A percentile compares a stretch with the other conserved stretches of the same genome.
These are phyloP conservation scores for Allygus modestus DNA, from an alignment of 2,888 invertebrate species.

Conservation along the genomic window DNA sequence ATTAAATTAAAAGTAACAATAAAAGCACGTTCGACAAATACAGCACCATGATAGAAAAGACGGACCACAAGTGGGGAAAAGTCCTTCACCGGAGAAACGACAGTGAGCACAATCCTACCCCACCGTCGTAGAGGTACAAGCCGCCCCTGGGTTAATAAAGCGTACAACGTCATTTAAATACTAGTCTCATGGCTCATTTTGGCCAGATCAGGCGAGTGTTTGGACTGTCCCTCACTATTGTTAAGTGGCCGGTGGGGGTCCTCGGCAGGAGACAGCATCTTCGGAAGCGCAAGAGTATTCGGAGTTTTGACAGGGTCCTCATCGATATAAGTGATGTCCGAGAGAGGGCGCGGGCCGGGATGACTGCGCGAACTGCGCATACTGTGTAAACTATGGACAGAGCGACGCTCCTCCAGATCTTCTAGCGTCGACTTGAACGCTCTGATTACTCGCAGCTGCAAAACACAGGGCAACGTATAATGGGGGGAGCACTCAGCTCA, in stretches of 20 bases:
- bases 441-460: conserved; percentile 99
- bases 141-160: conserved; percentile 59
- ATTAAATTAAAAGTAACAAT: conserved; percentile 33
- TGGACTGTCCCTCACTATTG: conserved; percentile 71
- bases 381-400: conserved; percentile 97
- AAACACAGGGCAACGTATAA: conserved; percentile 76
- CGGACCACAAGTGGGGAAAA: conserved; percentile 33
- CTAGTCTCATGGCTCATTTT: conserved; percentile 85
- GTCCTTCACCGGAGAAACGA: conserved; percentile 51
- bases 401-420: conserved; percentile 99
- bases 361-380: conserved; percentile 85
- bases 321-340: conserved; percentile 92
- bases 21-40: conserved; percentile 47
- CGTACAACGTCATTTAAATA: conserved; percentile 76
- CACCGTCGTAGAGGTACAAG: conserved; percentile 11
- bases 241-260: conserved; percentile 73
- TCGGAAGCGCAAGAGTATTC: conserved; percentile 69
- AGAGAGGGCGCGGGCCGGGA: conserved; percentile 79
- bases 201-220: conserved; percentile 77
- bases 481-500: conserved; percentile 67
- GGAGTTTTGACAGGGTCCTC: conserved; percentile 79
- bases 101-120: conserved; percentile 42
- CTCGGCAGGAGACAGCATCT: conserved; percentile 71
- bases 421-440: conserved; percentile 99
- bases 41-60: conserved; percentile 52